phyloP scores from a whole-genome alignment of 2,113 vertebrate species.

The Paracanthobrama guichenoti region DNA sequence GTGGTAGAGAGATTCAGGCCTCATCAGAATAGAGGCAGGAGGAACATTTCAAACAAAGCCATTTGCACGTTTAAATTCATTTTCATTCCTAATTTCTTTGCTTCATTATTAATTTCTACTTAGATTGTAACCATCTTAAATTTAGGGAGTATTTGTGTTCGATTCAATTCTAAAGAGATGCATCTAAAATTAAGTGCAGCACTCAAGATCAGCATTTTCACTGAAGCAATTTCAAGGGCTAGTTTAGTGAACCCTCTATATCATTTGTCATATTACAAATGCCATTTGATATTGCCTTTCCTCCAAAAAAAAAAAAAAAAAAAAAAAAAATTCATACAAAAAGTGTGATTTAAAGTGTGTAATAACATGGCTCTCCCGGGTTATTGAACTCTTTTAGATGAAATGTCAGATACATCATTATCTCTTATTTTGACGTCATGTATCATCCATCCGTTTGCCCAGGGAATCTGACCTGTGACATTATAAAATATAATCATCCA shows the following conservation, averaged over 20 bases:
- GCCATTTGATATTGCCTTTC: neutral
- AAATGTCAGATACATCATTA: slow-evolving; percentile 40
- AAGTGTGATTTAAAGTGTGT: neutral
- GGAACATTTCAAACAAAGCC: slow-evolving; percentile 14
- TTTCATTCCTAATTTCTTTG: neutral
- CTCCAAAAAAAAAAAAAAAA: neutral
- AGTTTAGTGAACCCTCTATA: neutral
- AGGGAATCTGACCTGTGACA: slow-evolving; percentile 11
- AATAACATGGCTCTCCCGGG: neutral
- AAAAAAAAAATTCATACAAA: neutral
- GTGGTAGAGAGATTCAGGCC: slow-evolving; percentile 12
- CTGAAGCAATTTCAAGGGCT: neutral
- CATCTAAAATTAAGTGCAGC: neutral
- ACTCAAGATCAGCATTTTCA: neutral
- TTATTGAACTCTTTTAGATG: slow-evolving; percentile 27
- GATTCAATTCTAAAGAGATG: neutral
- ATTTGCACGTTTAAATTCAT: neutral
- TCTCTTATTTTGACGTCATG: slow-evolving; percentile 25
- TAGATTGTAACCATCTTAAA: neutral
- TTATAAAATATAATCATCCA: slow-evolving; percentile 22
- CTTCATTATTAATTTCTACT: neutral
- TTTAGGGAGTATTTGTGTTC: neutral
- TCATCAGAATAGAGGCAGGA: slow-evolving; percentile 1
- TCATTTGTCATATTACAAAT: neutral
- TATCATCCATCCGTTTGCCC: slow-evolving; percentile 23